Percentiles rank a stretch among this genome's conserved stretches.
Evolutionary conservation across 2,113 vertebrate species (phyloP).

Genomic region (Lasiurus cinereus): DNA sequence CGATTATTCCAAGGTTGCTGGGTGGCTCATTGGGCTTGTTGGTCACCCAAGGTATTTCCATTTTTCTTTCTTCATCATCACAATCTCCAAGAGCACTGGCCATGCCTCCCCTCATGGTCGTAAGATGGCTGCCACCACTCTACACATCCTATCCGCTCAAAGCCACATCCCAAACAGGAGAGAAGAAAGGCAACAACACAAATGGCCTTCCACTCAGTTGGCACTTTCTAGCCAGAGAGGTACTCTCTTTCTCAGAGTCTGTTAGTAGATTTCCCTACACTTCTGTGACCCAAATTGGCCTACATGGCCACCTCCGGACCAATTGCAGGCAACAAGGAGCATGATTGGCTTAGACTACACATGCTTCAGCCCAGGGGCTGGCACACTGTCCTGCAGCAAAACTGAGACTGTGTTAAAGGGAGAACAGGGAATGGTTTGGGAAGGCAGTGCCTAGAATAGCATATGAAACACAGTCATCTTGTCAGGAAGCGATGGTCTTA

Average conservation of each 20-base stretch:
- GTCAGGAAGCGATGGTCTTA: background rate
- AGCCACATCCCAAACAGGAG: slow-evolving; percentile 14
- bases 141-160: background rate
- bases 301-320: background rate
- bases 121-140: background rate
- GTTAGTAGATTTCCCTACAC: background rate
- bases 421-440: background rate
- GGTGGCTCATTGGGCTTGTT: background rate
- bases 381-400: slow-evolving; percentile 10
- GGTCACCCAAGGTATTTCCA: background rate
- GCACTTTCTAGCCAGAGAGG: background rate
- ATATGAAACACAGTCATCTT: background rate
- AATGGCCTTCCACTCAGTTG: background rate
- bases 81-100: background rate
- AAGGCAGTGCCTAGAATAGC: background rate
- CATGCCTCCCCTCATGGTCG: background rate
- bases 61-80: slow-evolving; percentile 6
- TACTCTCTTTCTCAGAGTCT: background rate
- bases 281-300: background rate
- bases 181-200: background rate
- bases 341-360: background rate
- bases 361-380: background rate
- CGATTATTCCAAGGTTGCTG: background rate
- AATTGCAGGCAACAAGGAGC: background rate
- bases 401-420: background rate